Conservation (phyloP, 2,888 invertebrate genomes). For the Sinotaia quadrata region DNA sequence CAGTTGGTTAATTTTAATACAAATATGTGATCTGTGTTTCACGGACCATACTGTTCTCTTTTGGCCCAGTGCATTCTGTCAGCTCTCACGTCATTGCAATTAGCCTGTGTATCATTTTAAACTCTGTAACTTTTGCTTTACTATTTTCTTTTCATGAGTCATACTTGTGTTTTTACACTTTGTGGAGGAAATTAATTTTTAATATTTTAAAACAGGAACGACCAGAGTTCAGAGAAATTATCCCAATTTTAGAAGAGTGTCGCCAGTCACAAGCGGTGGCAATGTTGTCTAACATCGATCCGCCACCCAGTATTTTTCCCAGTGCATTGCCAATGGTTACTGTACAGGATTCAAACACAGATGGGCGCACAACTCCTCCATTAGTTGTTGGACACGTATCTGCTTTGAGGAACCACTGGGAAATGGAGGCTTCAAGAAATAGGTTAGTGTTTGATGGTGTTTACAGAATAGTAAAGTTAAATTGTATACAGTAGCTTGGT, state of each 20-base stretch:
- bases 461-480: no score
- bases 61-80: no score
- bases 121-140: neutral
- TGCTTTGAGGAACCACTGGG: constrained; percentile 68
- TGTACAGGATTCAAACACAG: constrained; percentile 50
- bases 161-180: neutral
- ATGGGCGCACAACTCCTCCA: constrained; percentile 57
- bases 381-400: constrained; percentile 66
- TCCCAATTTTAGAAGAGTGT: constrained; percentile 62
- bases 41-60: no score
- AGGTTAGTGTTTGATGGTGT: no score
- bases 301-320: constrained; percentile 41
- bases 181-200: neutral
- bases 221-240: constrained; percentile 66
- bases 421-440: constrained; percentile 63
- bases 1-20: no score
- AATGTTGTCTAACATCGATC: constrained; percentile 52
- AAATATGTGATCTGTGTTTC: no score
- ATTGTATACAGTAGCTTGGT: no score
- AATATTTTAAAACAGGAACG: constrained; percentile 51
- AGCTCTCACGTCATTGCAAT: no score
- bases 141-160: neutral
- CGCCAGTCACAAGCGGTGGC: constrained; percentile 59
- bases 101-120: neutral
- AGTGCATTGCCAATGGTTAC: constrained; percentile 54